phyloP scores from a whole-genome alignment of 2,888 invertebrate species.

The Onthophagus sagittarius region DNA sequence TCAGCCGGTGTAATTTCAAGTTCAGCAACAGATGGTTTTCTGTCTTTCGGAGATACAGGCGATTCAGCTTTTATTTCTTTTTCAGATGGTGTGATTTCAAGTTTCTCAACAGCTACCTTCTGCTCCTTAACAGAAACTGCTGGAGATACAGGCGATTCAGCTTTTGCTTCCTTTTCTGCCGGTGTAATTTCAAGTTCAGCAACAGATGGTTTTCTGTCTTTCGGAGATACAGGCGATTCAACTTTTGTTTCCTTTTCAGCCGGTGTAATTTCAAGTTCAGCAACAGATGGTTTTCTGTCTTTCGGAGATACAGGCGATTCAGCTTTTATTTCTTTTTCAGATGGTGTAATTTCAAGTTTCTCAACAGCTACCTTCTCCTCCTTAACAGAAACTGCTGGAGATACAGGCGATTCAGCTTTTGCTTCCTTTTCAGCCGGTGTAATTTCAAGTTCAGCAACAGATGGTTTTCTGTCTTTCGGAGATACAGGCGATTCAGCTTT shows the following conservation, averaged over 20 bases:
- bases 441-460: neutral
- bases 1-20: no score
- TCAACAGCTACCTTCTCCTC: slow-evolving; percentile 20
- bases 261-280: slow-evolving; percentile 11
- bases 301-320: neutral
- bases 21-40: no score
- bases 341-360: neutral
- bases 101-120: neutral
- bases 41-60: no score
- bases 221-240: neutral
- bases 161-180: neutral
- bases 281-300: neutral
- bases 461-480: neutral
- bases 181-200: neutral
- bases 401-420: neutral
- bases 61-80: neutral
- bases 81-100: neutral
- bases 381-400: neutral
- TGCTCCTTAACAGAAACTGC: neutral
- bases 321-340: neutral
- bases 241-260: neutral
- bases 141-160: neutral
- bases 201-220: no score
- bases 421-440: neutral
- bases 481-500: neutral